Base-by-base conservation (phyloP, 2,797 vertebrate species). In the Pristis pectinata region DNA sequence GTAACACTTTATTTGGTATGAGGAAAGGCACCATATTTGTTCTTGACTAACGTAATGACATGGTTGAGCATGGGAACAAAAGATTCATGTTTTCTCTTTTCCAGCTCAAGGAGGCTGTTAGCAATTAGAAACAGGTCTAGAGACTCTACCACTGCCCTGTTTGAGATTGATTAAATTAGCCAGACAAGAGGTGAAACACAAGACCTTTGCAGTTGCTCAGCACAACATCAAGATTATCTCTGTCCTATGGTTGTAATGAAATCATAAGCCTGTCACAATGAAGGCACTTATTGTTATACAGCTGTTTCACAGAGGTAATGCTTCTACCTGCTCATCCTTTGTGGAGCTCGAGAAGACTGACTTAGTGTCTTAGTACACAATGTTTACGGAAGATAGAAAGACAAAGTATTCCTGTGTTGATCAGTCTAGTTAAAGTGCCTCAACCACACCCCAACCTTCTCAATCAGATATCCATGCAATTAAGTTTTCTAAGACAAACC, bases 391-490 rank as follows among this genome's bases (percentile, higher is more conserved):
- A 61, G 15, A 8, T 37, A 61, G n/a, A 37, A 53, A 61, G 34
- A n/a, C 85, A 61, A 59, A 61, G 6, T 61, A n/a, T 61, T 13
- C 5, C 56, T 61, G 34, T 22, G 56, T 61, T 59, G 56, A 89
- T 89, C 30, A 61, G 27, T 56, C 9, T 30, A 0, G 4, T n/a
- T 34, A 61, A 61, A 34, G 19, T 37, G 34, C 59, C 10, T 19
- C 1, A 9, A 0, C 10, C 10, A 0, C 44, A 22, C 11, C 0
- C 8, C 77, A 30, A 5, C 27, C 0, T 0, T 13, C 30, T 6
- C 3, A 53, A 17, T 17, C 1, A n/a, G 15, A n/a, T n/a, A 61
- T n/a, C 56, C 53, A n/a, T 11, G 30, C 34, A 59, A 11, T 56
- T 61, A 15, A n/a, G 30, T 30, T 27, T 89, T 61, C 9, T 89